A percentile compares a stretch with the other conserved stretches of the same genome.
Evolutionary conservation across 2,113 vertebrate species (phyloP).

Genomic region (Ageneiosus marmoratus): DNA sequence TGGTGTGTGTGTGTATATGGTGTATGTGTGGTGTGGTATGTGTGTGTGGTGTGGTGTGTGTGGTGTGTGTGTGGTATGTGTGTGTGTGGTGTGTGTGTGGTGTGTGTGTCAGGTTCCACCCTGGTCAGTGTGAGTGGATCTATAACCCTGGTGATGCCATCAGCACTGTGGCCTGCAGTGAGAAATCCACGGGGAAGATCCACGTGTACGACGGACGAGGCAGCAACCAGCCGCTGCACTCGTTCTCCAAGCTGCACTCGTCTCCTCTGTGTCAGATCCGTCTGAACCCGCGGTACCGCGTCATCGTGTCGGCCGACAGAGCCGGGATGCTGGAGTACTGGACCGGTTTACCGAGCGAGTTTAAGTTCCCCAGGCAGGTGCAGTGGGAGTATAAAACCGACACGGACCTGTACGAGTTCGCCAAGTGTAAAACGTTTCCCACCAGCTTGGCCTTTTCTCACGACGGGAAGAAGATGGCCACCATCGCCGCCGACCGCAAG

Average conservation of each 20-base stretch:
- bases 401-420: slow-evolving; percentile 97
- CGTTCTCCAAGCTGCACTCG: slow-evolving; percentile 89
- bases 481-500: slow-evolving; percentile 92
- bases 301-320: slow-evolving; percentile 91
- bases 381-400: slow-evolving; percentile 96
- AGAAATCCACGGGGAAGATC: slow-evolving; percentile 95
- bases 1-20: no score
- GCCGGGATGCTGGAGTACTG: slow-evolving; percentile 97
- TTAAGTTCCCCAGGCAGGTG: slow-evolving; percentile 89
- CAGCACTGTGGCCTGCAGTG: slow-evolving; percentile 91
- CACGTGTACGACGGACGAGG: slow-evolving; percentile 94
- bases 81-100: background rate
- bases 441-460: slow-evolving; percentile 89
- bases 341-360: slow-evolving; percentile 90
- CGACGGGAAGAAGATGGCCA: slow-evolving; percentile 95
- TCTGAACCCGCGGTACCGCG: slow-evolving; percentile 85
- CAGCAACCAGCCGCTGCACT: slow-evolving; percentile 83
- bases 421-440: slow-evolving; percentile 91
- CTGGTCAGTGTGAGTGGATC: slow-evolving; percentile 94
- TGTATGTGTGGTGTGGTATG: no score
- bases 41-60: no score
- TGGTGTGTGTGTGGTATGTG: no score
- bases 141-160: slow-evolving; percentile 97
- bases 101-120: slow-evolving; percentile 78
- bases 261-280: slow-evolving; percentile 88